Percentiles rank a stretch among this genome's conserved stretches.
phyloP scores from a whole-genome alignment of 2,113 vertebrate species.

The Dipodomys stephensi region DNA sequence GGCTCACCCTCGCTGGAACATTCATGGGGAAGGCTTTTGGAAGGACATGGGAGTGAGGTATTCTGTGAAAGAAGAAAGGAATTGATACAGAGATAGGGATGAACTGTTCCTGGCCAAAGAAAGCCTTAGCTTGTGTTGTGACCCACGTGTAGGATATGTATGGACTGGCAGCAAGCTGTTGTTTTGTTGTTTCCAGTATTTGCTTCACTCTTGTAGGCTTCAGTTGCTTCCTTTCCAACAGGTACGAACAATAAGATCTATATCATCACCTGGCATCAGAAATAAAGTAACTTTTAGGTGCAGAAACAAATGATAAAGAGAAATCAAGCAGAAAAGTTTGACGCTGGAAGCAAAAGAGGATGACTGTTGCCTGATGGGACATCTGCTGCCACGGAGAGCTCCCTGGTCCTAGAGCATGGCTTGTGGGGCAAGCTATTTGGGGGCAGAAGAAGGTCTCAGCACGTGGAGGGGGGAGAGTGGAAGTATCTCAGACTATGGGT shows the following conservation, averaged over 20 bases:
- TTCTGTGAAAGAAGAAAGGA: neutral
- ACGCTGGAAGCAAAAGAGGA: neutral
- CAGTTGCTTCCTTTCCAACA: neutral
- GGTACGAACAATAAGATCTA: neutral
- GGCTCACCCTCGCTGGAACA: neutral
- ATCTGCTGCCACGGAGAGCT: neutral
- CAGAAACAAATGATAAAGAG: neutral
- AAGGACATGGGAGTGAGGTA: neutral
- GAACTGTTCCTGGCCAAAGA: neutral
- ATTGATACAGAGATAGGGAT: neutral
- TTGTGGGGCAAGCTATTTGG: too few species aligned
- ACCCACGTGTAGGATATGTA: neutral
- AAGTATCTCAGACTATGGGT: neutral
- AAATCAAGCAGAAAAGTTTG: neutral
- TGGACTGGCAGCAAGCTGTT: neutral
- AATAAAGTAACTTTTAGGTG: constrained; percentile 5
- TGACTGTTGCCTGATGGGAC: neutral
- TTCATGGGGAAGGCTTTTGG: neutral
- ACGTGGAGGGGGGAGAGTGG: neutral
- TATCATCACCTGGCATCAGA: neutral
- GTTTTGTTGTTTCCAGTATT: neutral
- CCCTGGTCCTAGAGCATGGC: neutral
- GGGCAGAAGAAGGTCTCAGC: neutral
- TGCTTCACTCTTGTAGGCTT: neutral
- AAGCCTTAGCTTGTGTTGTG: neutral